A percentile compares a stretch with the other conserved stretches of the same genome.
Conservation (phyloP, 2,113 vertebrate genomes). For the Ophiodon elongatus region DNA sequence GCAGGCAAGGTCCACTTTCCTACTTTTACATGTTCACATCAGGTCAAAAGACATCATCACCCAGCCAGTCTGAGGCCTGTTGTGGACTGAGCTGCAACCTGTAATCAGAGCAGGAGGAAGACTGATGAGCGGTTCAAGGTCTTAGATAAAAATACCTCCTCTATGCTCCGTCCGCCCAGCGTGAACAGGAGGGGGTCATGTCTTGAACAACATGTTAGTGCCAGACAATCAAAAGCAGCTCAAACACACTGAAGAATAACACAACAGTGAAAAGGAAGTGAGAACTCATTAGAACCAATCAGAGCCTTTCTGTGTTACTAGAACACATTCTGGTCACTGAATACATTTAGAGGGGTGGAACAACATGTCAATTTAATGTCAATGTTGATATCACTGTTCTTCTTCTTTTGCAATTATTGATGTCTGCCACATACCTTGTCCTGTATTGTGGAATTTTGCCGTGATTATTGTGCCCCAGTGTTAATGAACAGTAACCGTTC, state of each 20-base stretch:
- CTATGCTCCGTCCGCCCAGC: neutral
- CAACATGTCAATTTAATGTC: neutral
- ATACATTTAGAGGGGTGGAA: neutral
- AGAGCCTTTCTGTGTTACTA: neutral
- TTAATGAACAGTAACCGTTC: neutral
- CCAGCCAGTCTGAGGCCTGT: neutral
- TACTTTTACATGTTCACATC: slow-evolving; percentile 33
- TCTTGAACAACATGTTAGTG: neutral
- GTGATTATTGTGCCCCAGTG: too few relatives aligned
- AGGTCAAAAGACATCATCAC: slow-evolving; percentile 4
- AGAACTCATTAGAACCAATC: neutral
- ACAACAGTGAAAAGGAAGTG: slow-evolving; percentile 11
- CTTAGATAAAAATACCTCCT: slow-evolving; percentile 43
- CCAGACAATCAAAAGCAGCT: neutral
- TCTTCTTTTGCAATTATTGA: neutral
- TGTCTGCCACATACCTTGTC: neutral
- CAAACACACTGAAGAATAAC: slow-evolving; percentile 25
- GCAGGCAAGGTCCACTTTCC: slow-evolving; percentile 19
- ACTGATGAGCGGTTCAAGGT: slow-evolving; percentile 31
- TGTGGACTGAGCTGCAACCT: neutral
- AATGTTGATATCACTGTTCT: neutral
- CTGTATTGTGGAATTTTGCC: neutral
- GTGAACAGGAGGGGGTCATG: neutral
- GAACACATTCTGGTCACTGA: neutral
- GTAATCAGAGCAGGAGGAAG: slow-evolving; percentile 17